Evolutionary conservation across 2,113 vertebrate species (phyloP), one percentile per base, ranked within the genome.

Genomic region (Arvicanthis niloticus): DNA sequence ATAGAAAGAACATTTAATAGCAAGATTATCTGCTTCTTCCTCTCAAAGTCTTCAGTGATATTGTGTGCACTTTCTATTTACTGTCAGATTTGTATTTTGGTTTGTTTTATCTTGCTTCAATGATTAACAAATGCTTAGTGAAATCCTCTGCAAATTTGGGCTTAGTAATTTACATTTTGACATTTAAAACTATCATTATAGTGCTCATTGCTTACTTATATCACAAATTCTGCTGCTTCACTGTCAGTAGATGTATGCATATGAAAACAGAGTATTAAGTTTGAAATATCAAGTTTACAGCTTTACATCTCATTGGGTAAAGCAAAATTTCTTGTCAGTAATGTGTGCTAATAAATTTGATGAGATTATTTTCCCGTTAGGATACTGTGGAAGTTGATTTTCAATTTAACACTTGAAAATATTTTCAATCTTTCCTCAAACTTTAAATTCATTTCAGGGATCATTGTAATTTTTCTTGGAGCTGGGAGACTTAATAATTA

Each of bases 261-360:
- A 73, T 88, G 16, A 97, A 34, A 82, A 68, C 21, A 91, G 5
- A 75, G 29, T 68, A 31, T 81, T 96, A 93, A 45, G 82, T 81
- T 86, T 88, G 96, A 95, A 97, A 92, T 96, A 97, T 17, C 48
- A 95, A 88, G 34, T 94, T 91, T 88, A 76, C 51, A 95, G 68
- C 70, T 91, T 94, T 95, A n/a, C 29, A 51, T 94, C 31, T 95
- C 58, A 72, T 95, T 77, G 84, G 45, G 15, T 90, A 16, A 96
- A 70, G 21, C 11, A 85, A 96, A 97, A 85, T 67, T 68, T 58
- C 60, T 8, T 88, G 45, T 78, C 42, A 91, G 90, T 6, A 76
- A n/a, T 72, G 48, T 68, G 17, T 42, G 26, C 86, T 88, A 80
- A 19, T 48, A 92, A 68, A 88, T 80, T 72, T 68, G n/a, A 93